phyloP scores from a whole-genome alignment of 1,140 invertebrate genomes.

The Atta colombica region DNA sequence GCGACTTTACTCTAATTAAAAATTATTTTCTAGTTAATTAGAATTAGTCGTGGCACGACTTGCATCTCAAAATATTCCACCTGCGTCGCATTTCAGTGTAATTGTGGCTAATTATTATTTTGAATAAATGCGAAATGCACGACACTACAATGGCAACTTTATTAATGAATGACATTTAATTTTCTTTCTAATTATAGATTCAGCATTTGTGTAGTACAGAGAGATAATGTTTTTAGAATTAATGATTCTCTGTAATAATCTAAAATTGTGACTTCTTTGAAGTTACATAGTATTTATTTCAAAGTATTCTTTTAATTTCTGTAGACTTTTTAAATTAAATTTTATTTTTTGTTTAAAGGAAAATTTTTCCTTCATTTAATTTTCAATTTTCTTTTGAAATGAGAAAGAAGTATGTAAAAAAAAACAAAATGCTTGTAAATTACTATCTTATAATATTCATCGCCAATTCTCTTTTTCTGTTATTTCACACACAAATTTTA shows the following conservation, averaged over 20 bases:
- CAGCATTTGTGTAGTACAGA: not conserved
- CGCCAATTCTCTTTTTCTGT: not conserved
- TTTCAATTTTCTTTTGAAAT: not conserved
- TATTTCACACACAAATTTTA: not conserved
- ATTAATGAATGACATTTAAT: not conserved
- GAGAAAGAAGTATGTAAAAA: not conserved
- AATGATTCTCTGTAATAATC: not conserved
- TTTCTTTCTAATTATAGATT: not conserved
- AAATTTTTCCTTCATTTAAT: no score
- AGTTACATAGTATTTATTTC: not conserved
- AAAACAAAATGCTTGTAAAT: not conserved
- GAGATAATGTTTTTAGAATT: slow-evolving; percentile 3
- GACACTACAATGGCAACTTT: not conserved
- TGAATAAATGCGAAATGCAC: slow-evolving; percentile 5
- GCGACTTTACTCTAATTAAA: slow-evolving; percentile 15
- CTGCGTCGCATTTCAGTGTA: not conserved
- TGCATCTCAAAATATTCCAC: not conserved
- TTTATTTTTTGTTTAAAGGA: not conserved
- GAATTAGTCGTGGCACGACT: slow-evolving; percentile 1
- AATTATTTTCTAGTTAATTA: not conserved
- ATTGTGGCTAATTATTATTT: slow-evolving; percentile 34
- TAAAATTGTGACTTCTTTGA: slow-evolving; percentile 10
- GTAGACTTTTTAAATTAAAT: not conserved
- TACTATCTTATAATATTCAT: not conserved
- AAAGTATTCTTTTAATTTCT: not conserved